phyloP scores from a whole-genome alignment of 2,113 vertebrate genomes.

The Microtus montanus region DNA sequence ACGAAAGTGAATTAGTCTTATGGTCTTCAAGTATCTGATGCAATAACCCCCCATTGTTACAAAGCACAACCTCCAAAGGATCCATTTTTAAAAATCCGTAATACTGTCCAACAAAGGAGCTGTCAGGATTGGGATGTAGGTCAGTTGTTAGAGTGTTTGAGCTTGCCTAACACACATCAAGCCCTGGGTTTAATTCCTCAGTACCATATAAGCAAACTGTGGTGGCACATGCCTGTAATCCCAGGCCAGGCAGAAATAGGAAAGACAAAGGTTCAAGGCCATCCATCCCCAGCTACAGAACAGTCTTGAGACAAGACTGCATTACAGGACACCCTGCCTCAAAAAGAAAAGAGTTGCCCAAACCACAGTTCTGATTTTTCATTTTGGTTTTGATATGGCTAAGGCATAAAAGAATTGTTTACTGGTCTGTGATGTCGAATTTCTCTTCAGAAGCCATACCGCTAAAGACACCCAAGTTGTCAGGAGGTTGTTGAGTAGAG shows the following conservation, averaged over 20 bases:
- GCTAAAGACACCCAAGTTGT: neutral
- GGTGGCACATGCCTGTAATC: neutral
- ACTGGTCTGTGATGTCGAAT: neutral
- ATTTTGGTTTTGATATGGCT: constrained; percentile 15
- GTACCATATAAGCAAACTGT: neutral
- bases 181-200: no score
- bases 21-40: neutral
- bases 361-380: constrained; percentile 37
- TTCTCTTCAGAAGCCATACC: neutral
- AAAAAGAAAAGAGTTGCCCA: neutral
- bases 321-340: neutral
- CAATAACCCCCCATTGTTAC: neutral
- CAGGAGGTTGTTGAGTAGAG: neutral
- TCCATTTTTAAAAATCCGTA: neutral
- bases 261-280: neutral
- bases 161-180: neutral
- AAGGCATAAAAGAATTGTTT: neutral
- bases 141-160: neutral
- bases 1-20: neutral
- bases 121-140: neutral
- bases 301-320: neutral
- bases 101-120: neutral
- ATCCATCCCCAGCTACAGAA: neutral
- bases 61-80: neutral
- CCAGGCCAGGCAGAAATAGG: neutral